These are phyloP conservation scores for Drosophila percnosoma DNA, from an alignment of 2,888 invertebrate species.

Conservation along the genomic window DNA sequence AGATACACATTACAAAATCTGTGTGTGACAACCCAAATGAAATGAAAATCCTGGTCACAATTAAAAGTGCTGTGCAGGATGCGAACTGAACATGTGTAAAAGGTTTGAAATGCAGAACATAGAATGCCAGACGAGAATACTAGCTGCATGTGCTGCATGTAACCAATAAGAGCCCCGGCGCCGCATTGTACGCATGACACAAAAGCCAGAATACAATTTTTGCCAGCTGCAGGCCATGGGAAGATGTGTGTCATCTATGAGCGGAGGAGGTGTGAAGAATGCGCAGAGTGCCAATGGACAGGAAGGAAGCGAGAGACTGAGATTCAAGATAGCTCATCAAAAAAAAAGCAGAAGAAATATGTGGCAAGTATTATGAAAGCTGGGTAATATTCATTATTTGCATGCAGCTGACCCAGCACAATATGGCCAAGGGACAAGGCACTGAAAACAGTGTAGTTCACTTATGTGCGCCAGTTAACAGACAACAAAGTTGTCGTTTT, in stretches of 20 bases:
- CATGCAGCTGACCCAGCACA: conserved; percentile 55
- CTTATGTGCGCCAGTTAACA: conserved; percentile 51
- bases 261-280: conserved; percentile 30
- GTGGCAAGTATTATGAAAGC: conserved; percentile 39
- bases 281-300: not conserved
- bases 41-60: conserved; percentile 62
- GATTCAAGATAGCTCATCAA: conserved; percentile 23
- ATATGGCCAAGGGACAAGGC: conserved; percentile 10
- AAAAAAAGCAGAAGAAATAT: conserved; percentile 10
- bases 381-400: conserved; percentile 56
- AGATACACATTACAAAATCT: conserved; percentile 32
- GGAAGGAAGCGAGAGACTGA: conserved; percentile 5
- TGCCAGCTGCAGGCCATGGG: conserved; percentile 50
- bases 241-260: conserved; percentile 60
- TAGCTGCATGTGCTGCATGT: not conserved
- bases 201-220: conserved; percentile 36
- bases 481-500: conserved; percentile 40
- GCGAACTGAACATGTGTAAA: conserved; percentile 48
- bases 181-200: conserved; percentile 34
- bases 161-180: conserved; percentile 23
- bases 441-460: conserved; percentile 44
- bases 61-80: conserved; percentile 56
- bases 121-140: conserved; percentile 18
- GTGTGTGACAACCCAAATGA: conserved; percentile 36
- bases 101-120: conserved; percentile 19